Conservation (phyloP, 2,113 vertebrate species). For the Equus quagga region DNA sequence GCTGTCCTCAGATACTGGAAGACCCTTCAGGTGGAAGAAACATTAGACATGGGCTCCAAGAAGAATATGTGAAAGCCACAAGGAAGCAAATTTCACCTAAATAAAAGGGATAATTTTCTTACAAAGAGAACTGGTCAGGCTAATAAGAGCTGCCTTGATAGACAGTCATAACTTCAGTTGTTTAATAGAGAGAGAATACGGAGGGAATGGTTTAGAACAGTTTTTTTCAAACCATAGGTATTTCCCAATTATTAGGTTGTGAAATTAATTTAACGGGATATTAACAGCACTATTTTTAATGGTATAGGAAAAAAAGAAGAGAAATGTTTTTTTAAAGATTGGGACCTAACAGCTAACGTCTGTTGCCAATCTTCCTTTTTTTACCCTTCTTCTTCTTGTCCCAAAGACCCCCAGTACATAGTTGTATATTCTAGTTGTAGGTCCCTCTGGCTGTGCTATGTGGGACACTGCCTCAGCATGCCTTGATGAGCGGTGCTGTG, state of each 20-base stretch:
- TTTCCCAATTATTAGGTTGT: background rate
- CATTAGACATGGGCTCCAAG: background rate
- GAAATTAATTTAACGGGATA: background rate
- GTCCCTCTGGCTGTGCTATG: too few relatives aligned
- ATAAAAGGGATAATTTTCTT: background rate
- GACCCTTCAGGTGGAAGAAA: background rate
- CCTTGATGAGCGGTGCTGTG: too few relatives aligned
- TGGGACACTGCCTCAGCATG: too few relatives aligned
- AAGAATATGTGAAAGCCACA: background rate
- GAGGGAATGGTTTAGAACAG: background rate
- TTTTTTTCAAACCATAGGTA: background rate
- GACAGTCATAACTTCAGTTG: background rate
- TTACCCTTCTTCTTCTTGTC: too few relatives aligned
- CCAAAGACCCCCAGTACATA: too few relatives aligned
- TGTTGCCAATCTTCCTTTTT: too few relatives aligned
- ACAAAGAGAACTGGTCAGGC: background rate
- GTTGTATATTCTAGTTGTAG: too few relatives aligned
- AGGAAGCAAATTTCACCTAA: background rate
- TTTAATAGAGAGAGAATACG: background rate
- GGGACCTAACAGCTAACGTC: too few relatives aligned
- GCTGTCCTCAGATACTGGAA: background rate
- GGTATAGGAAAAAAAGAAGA: slow-evolving; percentile 20
- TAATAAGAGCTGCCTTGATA: background rate
- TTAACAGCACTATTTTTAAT: background rate
- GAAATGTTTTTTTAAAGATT: background rate